Percentiles rank a stretch among this genome's conserved stretches.
Evolutionary conservation across 1,140 invertebrate genomes (phyloP).

Genomic region (Rhizoglyphus robini): DNA sequence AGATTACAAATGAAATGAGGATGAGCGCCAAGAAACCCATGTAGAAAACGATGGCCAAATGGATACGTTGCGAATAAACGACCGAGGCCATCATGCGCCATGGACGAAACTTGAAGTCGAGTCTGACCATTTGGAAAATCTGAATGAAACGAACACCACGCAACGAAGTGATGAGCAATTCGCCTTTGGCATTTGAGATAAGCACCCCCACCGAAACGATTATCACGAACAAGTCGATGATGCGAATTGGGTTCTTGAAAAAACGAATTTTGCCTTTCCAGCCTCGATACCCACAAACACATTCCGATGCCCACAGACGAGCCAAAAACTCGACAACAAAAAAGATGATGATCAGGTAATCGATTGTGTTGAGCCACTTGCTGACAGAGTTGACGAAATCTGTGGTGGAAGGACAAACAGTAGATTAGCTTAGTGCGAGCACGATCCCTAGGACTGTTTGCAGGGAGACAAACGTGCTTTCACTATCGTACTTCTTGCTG

Average conservation of each 20-base stretch:
- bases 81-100: conserved; percentile 15
- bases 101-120: conserved; percentile 14
- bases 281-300: conserved; percentile 78
- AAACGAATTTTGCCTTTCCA: conserved; percentile 69
- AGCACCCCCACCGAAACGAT: conserved; percentile 8
- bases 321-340: conserved; percentile 72
- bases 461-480: no score
- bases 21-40: conserved; percentile 18
- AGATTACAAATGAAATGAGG: conserved; percentile 16
- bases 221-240: conserved; percentile 46
- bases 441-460: no score
- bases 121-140: conserved; percentile 17
- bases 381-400: conserved; percentile 50
- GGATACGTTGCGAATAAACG: conserved; percentile 11
- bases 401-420: neutral
- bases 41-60: conserved; percentile 16
- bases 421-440: no score
- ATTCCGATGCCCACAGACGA: conserved; percentile 79
- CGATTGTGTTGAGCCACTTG: conserved; percentile 40
- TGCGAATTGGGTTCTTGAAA: conserved; percentile 74
- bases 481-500: no score
- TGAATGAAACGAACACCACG: conserved; percentile 15
- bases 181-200: neutral
- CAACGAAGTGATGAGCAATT: conserved; percentile 4
- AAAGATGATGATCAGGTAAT: conserved; percentile 75